A percentile compares a stretch with the other conserved stretches of the same genome.
phyloP scores from a whole-genome alignment of 2,113 vertebrate genomes.

The Forbesichthys agassizii region DNA sequence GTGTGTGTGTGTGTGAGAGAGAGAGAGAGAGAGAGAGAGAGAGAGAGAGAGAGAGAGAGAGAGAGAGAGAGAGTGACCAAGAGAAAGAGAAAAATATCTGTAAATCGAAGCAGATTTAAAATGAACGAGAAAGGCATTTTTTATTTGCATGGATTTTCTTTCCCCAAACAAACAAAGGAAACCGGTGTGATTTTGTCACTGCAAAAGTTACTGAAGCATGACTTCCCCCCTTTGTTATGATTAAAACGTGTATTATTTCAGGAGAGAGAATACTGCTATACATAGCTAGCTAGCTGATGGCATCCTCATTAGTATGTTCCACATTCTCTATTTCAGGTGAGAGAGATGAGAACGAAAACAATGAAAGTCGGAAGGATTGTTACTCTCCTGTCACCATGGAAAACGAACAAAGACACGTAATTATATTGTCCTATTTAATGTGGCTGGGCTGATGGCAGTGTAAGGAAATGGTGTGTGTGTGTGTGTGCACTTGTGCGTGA shows the following conservation, averaged over 20 bases:
- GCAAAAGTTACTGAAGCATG: background rate
- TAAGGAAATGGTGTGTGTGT: background rate
- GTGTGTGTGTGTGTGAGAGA: too few relatives aligned
- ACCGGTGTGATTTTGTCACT: too few relatives aligned
- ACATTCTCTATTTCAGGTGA: background rate
- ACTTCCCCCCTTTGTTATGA: background rate
- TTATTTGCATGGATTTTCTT: background rate
- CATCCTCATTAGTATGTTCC: too few relatives aligned
- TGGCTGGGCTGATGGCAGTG: background rate
- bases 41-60: background rate
- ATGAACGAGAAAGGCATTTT: constrained; percentile 12
- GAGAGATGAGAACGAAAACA: background rate
- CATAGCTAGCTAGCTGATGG: too few relatives aligned
- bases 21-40: too few relatives aligned
- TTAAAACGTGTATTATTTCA: too few relatives aligned
- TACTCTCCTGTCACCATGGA: constrained; percentile 11
- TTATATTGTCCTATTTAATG: constrained; percentile 4
- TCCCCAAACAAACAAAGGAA: background rate
- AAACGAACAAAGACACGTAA: constrained; percentile 12
- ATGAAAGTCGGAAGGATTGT: background rate
- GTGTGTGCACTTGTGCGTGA: background rate
- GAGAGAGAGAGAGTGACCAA: background rate
- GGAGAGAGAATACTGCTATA: too few relatives aligned
- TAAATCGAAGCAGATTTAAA: background rate
- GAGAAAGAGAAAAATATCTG: background rate